These are phyloP conservation scores for Philaenus spumarius DNA, from an alignment of 1,140 invertebrate species.

Conservation along the genomic window DNA sequence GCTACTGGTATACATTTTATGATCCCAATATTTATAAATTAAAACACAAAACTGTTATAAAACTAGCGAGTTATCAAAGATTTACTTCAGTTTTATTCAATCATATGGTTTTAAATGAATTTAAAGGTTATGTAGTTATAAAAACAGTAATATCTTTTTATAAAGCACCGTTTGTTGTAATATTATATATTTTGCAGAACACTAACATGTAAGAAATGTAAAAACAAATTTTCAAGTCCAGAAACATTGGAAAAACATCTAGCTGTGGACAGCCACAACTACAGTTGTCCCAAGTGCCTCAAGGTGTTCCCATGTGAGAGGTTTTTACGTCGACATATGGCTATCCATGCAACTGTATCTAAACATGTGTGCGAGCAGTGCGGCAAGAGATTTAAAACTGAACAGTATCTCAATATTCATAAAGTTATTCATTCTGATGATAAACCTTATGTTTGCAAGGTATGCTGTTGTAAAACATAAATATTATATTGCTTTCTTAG, in stretches of 20 bases:
- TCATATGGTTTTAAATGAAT: too few relatives aligned
- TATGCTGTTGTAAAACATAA: too few relatives aligned
- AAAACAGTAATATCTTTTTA: too few relatives aligned
- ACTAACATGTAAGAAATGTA: constrained; percentile 48
- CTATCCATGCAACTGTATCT: constrained; percentile 31
- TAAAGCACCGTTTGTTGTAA: too few relatives aligned
- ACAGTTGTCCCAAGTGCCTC: constrained; percentile 58
- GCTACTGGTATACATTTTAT: too few relatives aligned
- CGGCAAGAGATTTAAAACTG: constrained; percentile 58
- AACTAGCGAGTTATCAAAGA: too few relatives aligned
- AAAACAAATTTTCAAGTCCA: constrained; percentile 58
- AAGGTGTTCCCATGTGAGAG: constrained; percentile 61
- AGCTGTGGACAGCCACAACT: constrained; percentile 56
- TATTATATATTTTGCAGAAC: constrained; percentile 22
- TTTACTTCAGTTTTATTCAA: too few relatives aligned
- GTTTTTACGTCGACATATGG: constrained; percentile 55
- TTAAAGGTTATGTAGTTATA: too few relatives aligned
- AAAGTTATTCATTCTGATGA: constrained; percentile 57
- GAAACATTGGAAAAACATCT: constrained; percentile 61
- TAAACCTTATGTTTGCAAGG: constrained; percentile 45
- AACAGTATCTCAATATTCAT: constrained; percentile 59
- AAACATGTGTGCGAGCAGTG: constrained; percentile 44
- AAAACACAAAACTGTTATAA: too few relatives aligned
- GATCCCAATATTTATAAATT: too few relatives aligned
- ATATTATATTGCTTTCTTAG: too few relatives aligned